Percentiles rank a stretch among this genome's conserved stretches.
phyloP scores from a whole-genome alignment of 2,888 invertebrate species.

The Julus scanicus region DNA sequence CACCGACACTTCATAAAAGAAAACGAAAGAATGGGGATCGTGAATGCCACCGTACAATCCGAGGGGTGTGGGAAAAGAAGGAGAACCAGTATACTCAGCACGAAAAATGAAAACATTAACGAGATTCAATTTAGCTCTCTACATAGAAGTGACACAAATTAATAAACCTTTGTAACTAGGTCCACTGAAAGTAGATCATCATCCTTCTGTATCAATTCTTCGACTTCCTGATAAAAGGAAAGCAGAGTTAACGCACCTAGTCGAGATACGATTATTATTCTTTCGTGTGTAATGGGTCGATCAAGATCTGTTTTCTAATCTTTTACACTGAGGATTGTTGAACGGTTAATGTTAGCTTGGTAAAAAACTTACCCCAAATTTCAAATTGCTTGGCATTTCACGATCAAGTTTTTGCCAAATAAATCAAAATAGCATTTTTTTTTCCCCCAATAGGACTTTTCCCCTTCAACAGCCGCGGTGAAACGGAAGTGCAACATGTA shows the following conservation, averaged over 20 bases:
- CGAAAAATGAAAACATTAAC: neutral
- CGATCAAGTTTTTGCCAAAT: too few relatives aligned
- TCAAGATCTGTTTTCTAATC: too few relatives aligned
- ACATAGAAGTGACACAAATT: neutral
- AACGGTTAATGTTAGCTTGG: too few relatives aligned
- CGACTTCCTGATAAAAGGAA: neutral
- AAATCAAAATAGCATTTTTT: too few relatives aligned
- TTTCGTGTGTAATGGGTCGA: neutral
- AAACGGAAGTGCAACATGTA: too few relatives aligned
- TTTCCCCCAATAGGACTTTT: too few relatives aligned
- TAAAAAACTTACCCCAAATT: too few relatives aligned
- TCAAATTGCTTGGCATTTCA: too few relatives aligned
- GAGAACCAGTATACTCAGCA: neutral
- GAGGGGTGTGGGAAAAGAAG: neutral
- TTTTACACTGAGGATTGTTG: too few relatives aligned
- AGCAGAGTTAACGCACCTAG: neutral
- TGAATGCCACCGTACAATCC: neutral
- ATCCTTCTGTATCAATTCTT: neutral
- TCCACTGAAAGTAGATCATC: constrained; percentile 3
- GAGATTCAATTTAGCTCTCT: neutral
- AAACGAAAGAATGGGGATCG: neutral
- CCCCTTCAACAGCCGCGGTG: too few relatives aligned
- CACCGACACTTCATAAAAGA: neutral
- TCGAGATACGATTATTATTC: neutral
- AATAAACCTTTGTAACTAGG: neutral